phyloP scores from a whole-genome alignment of 2,113 vertebrate genomes.

The Rhinolophus ferrumequinum region DNA sequence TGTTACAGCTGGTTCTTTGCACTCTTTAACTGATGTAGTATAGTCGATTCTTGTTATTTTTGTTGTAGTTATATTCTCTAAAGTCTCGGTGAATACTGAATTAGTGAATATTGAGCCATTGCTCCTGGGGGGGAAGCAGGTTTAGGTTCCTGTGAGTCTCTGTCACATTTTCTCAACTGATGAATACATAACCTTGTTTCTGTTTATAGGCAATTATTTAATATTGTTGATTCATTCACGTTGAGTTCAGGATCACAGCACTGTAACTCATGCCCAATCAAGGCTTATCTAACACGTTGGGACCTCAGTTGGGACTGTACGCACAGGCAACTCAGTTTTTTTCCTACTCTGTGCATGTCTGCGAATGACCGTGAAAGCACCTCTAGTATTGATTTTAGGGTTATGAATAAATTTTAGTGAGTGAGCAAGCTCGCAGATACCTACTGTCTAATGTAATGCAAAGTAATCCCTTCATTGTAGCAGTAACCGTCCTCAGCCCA shows the following conservation, averaged over 20 bases:
- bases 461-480: neutral
- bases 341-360: neutral
- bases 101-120: neutral
- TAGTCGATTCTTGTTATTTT: neutral
- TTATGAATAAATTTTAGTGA: neutral
- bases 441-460: neutral
- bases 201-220: neutral
- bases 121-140: neutral
- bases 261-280: neutral
- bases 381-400: neutral
- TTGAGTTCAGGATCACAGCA: neutral
- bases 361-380: neutral
- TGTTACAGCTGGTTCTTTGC: neutral
- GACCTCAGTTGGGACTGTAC: neutral
- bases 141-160: neutral
- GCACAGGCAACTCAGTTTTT: fast-evolving
- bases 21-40: too few relatives aligned
- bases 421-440: neutral
- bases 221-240: neutral
- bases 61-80: neutral
- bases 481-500: neutral
- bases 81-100: neutral
- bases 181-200: neutral
- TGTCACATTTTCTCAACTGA: neutral
- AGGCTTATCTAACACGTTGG: neutral